A percentile compares a stretch with the other conserved stretches of the same genome.
Evolutionary conservation across 2,797 vertebrate genomes (phyloP).

Genomic region (Neosilurus mollespiculum): DNA sequence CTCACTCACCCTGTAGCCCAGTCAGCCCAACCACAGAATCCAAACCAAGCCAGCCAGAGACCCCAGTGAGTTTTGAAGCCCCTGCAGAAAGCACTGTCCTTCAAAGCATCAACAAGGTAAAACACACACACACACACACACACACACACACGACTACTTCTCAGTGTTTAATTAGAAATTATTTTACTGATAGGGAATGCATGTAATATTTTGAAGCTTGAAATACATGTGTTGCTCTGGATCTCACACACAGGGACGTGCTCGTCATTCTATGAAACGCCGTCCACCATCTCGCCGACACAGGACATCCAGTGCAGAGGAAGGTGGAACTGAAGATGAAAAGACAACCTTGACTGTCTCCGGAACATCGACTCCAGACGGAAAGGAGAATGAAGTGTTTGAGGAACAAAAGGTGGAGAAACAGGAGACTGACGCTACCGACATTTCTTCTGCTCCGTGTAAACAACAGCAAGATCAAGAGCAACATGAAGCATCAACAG

Average conservation of each 20-base stretch:
- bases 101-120: slow-evolving; percentile 69
- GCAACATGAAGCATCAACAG: not conserved
- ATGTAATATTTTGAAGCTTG: not conserved
- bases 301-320: slow-evolving; percentile 67
- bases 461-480: slow-evolving; percentile 31
- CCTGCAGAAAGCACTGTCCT: slow-evolving; percentile 67
- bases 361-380: not conserved
- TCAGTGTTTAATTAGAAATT: not conserved
- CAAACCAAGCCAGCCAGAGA: slow-evolving; percentile 58
- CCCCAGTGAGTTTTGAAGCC: slow-evolving; percentile 68
- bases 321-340: slow-evolving; percentile 46
- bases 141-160: not conserved
- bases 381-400: slow-evolving; percentile 47
- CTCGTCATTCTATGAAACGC: slow-evolving; percentile 69
- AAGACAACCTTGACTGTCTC: not conserved
- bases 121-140: not conserved
- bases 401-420: slow-evolving; percentile 33
- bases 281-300: slow-evolving; percentile 71
- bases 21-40: slow-evolving; percentile 2
- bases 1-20: slow-evolving; percentile 52
- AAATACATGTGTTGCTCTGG: not conserved
- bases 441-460: not conserved
- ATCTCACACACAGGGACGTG: slow-evolving; percentile 64
- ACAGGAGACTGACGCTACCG: not conserved
- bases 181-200: not conserved